Evolutionary conservation across 2,797 vertebrate species (phyloP).

Genomic region (Enteromius fasciolatus): DNA sequence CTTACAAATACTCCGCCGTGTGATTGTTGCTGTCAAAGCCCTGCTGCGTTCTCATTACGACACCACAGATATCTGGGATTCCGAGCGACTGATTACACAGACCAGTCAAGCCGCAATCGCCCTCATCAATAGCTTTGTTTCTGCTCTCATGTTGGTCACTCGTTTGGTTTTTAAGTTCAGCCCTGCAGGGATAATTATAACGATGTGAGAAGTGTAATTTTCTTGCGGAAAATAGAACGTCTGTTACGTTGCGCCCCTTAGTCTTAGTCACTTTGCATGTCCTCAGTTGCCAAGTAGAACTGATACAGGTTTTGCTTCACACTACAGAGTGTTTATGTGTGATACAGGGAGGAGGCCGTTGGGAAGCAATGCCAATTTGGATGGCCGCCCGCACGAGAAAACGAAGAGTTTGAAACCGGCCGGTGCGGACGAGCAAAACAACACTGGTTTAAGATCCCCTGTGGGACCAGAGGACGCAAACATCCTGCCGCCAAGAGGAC

Average conservation of each 20-base stretch:
- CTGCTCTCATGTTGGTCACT: not conserved
- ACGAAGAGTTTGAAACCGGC: slow-evolving; percentile 21
- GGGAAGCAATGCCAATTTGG: slow-evolving; percentile 22
- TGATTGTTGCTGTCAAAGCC: slow-evolving; percentile 41
- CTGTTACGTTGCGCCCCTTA: slow-evolving; percentile 12
- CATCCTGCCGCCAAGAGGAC: slow-evolving; percentile 10
- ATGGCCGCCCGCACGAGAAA: not conserved
- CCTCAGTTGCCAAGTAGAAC: slow-evolving; percentile 10
- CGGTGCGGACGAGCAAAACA: not conserved
- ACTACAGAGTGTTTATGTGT: slow-evolving; percentile 5
- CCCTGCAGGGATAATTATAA: slow-evolving; percentile 35
- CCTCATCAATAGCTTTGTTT: slow-evolving; percentile 31
- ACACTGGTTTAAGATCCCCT: slow-evolving; percentile 21
- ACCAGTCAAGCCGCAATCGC: not conserved
- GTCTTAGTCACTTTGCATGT: slow-evolving; percentile 25
- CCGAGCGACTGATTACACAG: slow-evolving; percentile 25
- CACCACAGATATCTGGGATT: slow-evolving; percentile 21
- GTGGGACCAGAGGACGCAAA: slow-evolving; percentile 23
- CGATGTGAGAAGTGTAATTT: slow-evolving; percentile 18
- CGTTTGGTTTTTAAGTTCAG: slow-evolving; percentile 2
- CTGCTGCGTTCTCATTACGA: slow-evolving; percentile 20
- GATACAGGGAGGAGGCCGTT: not conserved
- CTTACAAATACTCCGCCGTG: slow-evolving; percentile 2
- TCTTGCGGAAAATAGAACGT: slow-evolving; percentile 21
- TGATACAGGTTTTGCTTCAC: slow-evolving; percentile 12